A percentile compares a stretch with the other conserved stretches of the same genome.
These are phyloP conservation scores for Anolis carolinensis DNA, from an alignment of 2,113 vertebrate genomes.

Conservation along the genomic window DNA sequence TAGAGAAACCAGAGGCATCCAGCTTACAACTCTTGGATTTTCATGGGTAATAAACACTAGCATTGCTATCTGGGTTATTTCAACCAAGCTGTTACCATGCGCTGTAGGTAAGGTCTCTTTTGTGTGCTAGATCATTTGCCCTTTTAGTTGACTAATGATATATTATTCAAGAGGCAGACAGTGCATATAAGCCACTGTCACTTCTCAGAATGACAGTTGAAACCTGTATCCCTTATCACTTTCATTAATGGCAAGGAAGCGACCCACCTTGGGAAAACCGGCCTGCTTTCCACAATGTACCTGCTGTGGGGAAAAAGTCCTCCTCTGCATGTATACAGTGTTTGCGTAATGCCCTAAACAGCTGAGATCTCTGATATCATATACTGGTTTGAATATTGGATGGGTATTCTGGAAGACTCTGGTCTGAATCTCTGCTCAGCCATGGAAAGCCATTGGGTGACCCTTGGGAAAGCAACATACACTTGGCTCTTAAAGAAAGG, in stretches of 20 bases:
- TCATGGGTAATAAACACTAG: neutral
- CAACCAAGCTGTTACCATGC: neutral
- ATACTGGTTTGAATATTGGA: no score
- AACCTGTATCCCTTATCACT: conserved; percentile 12
- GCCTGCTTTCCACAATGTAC: neutral
- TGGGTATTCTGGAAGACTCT: no score
- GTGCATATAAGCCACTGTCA: neutral
- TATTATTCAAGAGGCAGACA: conserved; percentile 19
- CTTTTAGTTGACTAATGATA: neutral
- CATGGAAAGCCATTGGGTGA: no score
- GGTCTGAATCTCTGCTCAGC: no score
- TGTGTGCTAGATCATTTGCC: neutral
- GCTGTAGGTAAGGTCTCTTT: no score
- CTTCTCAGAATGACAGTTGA: neutral
- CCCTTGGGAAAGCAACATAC: no score
- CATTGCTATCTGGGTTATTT: neutral
- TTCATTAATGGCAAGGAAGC: neutral
- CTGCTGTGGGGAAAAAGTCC: neutral
- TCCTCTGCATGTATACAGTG: neutral
- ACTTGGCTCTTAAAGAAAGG: no score
- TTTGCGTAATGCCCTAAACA: neutral
- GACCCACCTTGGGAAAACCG: neutral
- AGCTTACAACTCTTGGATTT: neutral
- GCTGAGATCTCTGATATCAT: neutral
- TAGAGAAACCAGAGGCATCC: neutral